Evolutionary conservation across 2,113 vertebrate genomes (phyloP), one percentile per base, ranked within the genome.

Genomic region (Sinocyclocheilus maitianheensis): DNA sequence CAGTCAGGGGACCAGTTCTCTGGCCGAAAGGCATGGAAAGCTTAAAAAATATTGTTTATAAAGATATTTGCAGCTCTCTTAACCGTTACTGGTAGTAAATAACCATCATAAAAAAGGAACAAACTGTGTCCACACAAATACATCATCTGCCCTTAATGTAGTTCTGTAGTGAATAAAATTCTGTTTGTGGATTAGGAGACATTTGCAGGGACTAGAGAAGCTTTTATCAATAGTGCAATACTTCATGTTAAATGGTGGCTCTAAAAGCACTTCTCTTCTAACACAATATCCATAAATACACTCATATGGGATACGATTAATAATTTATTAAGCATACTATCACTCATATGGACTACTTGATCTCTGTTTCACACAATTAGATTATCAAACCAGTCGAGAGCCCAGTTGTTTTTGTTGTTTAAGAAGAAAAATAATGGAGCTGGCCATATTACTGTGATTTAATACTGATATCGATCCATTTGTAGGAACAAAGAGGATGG

Each of bases 401-500:
- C 48, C 30, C 24, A 84, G 30, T 72, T 43, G 48, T 74, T 74
- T 74, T 26, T 34, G 65, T 55, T n/a, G 65, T 74, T 55, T 74
- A 74, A 75, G 69, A 60, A 34, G 20, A 80, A 83, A 84, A 60
- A 37, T 55, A 75, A 84, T n/a, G 22, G 43, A 82, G 81, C 26
- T 37, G 26, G 48, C 2, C 82, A 24, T 84, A 24, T 74, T n/a
- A 24, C 22, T 40, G 69, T 55, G 51, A 72, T 74, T 75, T 43
- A 72, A 60, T 74, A 72, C 65, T 55, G 65, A 37, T 43, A 43
- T 60, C 8, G 82, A 84, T 74, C 69, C 34, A 43, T 37, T 51
- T 72, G 22, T 20, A 72, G 12, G 13, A 84, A 43, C 65, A 13
- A 74, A 84, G 34, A 22, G 22, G 67, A 74, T 16, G 30, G 22